Base-by-base conservation (phyloP, 2,888 invertebrate genomes). In the Lutraria lutraria region DNA sequence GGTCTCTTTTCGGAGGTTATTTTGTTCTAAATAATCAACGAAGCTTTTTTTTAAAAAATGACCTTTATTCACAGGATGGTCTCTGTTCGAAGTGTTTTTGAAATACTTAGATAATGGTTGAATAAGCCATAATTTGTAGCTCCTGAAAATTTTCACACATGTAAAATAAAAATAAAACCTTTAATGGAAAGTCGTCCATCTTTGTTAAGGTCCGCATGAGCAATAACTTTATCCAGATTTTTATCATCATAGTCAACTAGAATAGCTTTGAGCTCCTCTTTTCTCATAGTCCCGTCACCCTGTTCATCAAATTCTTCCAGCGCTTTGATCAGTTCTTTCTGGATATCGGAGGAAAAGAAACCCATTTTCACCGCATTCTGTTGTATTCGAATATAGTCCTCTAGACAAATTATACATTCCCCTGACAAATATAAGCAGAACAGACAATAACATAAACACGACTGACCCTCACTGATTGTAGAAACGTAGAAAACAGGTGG, bases 171-270 rank as follows among this genome's bases (percentile, higher is more conserved):
- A 43, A 43, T 8, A 43, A 8, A 43, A 91, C 91, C 91, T 86
- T 81, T 52, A 43, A 91, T 91, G 10, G 86, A 81, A 13, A 91
- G 85, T 29, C 82, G 83, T n/a, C 89, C 91, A 60, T 89, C 91
- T 0, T 63, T 81, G 54, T 89, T 76, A 13, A 56, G 83, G 34
- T 89, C 89, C 29, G 87, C 84, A 0, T 68, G 54, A 0, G 83
- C 52, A 19, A 91, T 86, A 25, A 89, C 83, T 0, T 84, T 86
- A 19, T 88, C 84, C 4, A 91, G 60, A 21, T 60, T 72, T 13
- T 25, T 79, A 25, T 82, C 88, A n/a, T 88, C 91, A 81, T 86
- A 89, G 52, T 84, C 88, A 6, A 72, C 29, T 12, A 91, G 83
- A 34, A 89, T 82, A 16, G n/a, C 34, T 81, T 54, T 83, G 0